A percentile compares a stretch with the other conserved stretches of the same genome.
Evolutionary conservation across 1,140 invertebrate genomes (phyloP).

Genomic region (Ladona fulva): DNA sequence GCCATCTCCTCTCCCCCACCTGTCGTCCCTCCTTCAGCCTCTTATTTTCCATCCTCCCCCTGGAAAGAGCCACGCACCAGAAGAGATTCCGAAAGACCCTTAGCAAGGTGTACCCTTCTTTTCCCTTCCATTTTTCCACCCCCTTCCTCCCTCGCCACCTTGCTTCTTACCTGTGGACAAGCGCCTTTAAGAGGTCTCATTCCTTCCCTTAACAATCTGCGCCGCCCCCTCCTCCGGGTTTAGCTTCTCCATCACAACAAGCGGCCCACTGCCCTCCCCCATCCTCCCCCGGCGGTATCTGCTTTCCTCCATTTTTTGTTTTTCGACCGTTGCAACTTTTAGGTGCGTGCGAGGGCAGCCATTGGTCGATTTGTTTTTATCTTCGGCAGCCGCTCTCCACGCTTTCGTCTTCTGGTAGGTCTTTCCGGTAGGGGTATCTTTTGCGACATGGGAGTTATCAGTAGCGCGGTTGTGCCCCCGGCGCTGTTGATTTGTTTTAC

Average conservation of each 20-base stretch:
- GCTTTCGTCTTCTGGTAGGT: too few relatives aligned
- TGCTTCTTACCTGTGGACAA: background rate
- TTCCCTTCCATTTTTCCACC: background rate
- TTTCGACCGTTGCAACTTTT: background rate
- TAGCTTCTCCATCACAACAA: background rate
- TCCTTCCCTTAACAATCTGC: background rate
- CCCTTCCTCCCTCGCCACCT: background rate
- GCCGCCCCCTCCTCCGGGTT: background rate
- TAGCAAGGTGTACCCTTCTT: background rate
- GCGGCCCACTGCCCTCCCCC: background rate
- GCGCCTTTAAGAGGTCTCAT: background rate
- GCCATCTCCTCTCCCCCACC: background rate
- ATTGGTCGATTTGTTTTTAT: slow-evolving; percentile 7
- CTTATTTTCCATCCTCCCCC: background rate
- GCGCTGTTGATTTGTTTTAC: too few relatives aligned
- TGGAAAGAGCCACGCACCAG: background rate
- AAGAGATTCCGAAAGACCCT: too few relatives aligned
- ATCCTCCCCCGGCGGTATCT: background rate
- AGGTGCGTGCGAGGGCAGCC: background rate
- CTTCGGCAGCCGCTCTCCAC: background rate
- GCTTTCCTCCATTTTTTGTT: background rate
- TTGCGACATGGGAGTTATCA: too few relatives aligned
- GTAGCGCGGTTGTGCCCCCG: too few relatives aligned
- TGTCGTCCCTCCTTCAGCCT: background rate
- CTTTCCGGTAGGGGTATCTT: too few relatives aligned